Evolutionary conservation across 2,888 invertebrate species (phyloP), one percentile per base, ranked within the genome.

Genomic region (Tipula vernalis): DNA sequence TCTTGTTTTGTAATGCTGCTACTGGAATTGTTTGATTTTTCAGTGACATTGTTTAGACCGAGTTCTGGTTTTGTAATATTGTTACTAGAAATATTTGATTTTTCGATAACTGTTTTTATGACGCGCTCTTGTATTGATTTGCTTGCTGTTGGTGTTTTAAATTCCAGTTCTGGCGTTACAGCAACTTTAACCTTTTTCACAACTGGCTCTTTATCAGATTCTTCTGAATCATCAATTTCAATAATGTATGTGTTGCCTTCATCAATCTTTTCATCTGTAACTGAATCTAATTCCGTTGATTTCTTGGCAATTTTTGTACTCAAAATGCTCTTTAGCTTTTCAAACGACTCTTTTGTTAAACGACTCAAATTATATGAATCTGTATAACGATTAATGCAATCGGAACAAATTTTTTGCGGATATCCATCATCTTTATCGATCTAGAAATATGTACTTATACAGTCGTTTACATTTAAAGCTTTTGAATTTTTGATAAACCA

Each of bases 321-420:
- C 71, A 71, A 71, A 71, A 71, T 71, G 10, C 71, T 71, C 10
- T 71, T 71, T 8, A 71, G 28, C 10, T 71, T 71, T 71, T 71
- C 71, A 28, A 28, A 71, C 2, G 71, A 71, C 12, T 71, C 71
- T 71, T 28, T 71, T 28, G 88, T 87, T 71, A 88, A 87, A 2
- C 87, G 87, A 41, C 88, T 88, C 28, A 89, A 87, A 12, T 36
- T 47, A 86, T 87, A 89, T 0, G 89, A 88, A 71, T 88, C 87
- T 10, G 71, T 83, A 8, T 88, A 51, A 3, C 87, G 87, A 6
- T 41, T 51, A n/a, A 47, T 18, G 47, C 89, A 89, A 2, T 47
- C n/a, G 6, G 3, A 2, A 44, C 89, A 89, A 36, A 89, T 47
- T 5, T 51, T 86, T 1, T 47, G 13, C 0, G 87, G 87, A 36